phyloP scores from a whole-genome alignment of 2,113 vertebrate genomes.

The Hemicordylus capensis region DNA sequence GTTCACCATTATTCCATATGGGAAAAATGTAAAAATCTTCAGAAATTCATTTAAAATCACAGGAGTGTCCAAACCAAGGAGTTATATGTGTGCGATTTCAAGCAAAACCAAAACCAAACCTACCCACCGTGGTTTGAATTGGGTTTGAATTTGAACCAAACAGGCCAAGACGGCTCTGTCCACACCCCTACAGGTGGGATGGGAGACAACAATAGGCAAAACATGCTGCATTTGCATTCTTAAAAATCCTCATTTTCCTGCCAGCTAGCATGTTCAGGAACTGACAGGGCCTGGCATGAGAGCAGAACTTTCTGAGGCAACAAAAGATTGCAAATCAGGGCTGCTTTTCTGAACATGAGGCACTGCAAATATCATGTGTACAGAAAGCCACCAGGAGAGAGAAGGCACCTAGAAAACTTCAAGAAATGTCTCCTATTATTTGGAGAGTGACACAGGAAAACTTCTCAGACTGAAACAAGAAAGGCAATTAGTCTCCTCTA shows the following conservation, averaged over 20 bases:
- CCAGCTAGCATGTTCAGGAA: background rate
- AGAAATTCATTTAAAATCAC: no score
- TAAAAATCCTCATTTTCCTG: background rate
- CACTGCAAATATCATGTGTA: conserved; percentile 13
- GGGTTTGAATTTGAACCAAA: no score
- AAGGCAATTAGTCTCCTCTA: conserved; percentile 75
- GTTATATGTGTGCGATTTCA: no score
- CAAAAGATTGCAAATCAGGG: conserved; percentile 16
- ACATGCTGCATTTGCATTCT: background rate
- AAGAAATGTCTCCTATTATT: conserved; percentile 71
- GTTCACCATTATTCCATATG: no score
- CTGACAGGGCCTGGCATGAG: conserved; percentile 22
- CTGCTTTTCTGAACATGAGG: background rate
- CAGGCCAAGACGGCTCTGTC: no score
- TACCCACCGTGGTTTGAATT: no score
- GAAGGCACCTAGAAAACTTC: conserved; percentile 65
- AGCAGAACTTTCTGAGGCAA: background rate
- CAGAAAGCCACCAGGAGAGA: conserved; percentile 50
- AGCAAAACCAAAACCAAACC: no score
- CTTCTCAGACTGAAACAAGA: conserved; percentile 72
- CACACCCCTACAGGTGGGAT: background rate
- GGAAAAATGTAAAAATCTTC: no score
- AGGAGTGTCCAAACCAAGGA: no score
- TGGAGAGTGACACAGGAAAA: conserved; percentile 66
- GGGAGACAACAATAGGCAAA: conserved; percentile 30